Conservation (phyloP, 2,888 invertebrate genomes). For the Oithona nana region DNA sequence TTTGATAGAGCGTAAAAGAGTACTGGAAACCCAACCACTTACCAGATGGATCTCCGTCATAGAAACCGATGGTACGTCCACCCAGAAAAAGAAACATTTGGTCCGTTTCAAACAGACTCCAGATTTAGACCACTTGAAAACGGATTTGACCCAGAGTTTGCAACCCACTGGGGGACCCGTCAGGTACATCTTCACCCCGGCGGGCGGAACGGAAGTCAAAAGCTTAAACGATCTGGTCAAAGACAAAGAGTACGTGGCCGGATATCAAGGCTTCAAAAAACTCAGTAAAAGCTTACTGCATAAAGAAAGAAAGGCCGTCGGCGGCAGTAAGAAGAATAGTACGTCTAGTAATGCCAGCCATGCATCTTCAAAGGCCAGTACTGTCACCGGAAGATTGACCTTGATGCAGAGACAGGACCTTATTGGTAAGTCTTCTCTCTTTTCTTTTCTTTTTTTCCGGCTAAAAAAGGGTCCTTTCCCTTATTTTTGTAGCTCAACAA, state of each 20-base stretch:
- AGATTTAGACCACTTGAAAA: not conserved
- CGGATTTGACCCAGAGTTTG: conserved; percentile 13
- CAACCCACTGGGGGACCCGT: conserved; percentile 14
- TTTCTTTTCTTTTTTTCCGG: no score
- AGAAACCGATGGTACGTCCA: not conserved
- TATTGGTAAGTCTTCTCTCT: no score
- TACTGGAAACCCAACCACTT: conserved; percentile 3
- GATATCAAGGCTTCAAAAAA: not conserved
- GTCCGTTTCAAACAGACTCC: conserved; percentile 2
- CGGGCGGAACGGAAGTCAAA: conserved; percentile 14
- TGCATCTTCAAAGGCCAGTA: not conserved
- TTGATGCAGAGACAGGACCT: not conserved
- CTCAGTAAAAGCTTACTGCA: not conserved
- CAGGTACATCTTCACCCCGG: conserved; percentile 17
- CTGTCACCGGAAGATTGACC: not conserved
- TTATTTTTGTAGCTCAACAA: no score
- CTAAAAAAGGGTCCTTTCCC: no score
- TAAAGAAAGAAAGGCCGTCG: no score
- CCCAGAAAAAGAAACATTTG: not conserved
- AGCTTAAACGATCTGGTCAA: not conserved
- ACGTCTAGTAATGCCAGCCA: not conserved
- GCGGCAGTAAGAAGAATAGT: not conserved
- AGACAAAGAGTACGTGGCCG: conserved; percentile 3
- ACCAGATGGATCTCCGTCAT: conserved; percentile 11
- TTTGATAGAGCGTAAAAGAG: conserved; percentile 1